Conservation (phyloP, 1,140 invertebrate species). For the Campoletis sonorensis region DNA sequence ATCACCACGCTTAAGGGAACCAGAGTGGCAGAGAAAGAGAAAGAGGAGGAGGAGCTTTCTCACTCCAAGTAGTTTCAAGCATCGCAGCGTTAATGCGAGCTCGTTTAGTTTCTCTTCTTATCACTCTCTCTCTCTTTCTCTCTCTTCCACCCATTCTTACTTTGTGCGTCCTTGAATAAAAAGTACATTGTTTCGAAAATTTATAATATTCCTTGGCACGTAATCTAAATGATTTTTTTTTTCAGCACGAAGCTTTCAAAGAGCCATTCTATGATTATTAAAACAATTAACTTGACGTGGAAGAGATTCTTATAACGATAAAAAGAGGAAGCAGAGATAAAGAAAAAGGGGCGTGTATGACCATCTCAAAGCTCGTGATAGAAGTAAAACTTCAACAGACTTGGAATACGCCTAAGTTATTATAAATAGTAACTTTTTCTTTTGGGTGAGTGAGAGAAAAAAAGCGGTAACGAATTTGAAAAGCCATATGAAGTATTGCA, state of each 20-base stretch:
- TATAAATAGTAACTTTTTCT: background rate
- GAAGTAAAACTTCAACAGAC: background rate
- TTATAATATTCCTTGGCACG: slow-evolving; percentile 58
- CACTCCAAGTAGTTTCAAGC: slow-evolving; percentile 28
- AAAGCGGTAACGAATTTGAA: no score
- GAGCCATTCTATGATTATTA: no score
- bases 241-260: background rate
- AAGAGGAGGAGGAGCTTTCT: slow-evolving; percentile 25
- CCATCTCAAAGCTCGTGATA: background rate
- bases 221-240: slow-evolving; percentile 44
- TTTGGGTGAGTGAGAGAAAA: background rate
- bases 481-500: no score
- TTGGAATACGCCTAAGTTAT: background rate
- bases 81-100: slow-evolving; percentile 59
- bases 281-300: no score
- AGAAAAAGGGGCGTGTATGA: no score
- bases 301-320: no score
- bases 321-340: no score
- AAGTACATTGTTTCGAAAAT: slow-evolving; percentile 57
- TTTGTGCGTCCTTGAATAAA: background rate
- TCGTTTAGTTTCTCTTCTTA: slow-evolving; percentile 63
- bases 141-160: background rate
- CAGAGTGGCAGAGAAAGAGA: background rate
- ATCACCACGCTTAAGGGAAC: slow-evolving; percentile 53
- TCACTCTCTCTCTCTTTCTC: slow-evolving; percentile 47